Evolutionary conservation across 2,888 invertebrate species (phyloP).

Genomic region (Apotomis turbidana): DNA sequence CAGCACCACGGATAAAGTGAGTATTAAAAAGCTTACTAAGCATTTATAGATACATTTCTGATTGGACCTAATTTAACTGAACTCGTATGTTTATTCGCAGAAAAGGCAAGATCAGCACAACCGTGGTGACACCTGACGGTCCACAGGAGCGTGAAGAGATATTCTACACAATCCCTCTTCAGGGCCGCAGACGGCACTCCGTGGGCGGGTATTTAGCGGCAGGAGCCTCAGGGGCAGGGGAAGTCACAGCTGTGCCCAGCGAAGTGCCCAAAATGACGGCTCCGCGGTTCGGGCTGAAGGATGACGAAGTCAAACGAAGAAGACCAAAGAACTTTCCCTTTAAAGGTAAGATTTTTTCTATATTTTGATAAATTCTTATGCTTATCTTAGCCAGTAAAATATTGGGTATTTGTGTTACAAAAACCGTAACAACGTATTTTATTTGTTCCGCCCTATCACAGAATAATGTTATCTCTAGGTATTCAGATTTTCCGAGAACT

Average conservation of each 20-base stretch:
- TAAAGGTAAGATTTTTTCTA: conserved; percentile 63
- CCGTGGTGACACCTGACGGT: conserved; percentile 68
- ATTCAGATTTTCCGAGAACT: conserved; percentile 25
- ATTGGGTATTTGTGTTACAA: not conserved
- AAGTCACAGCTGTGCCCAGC: conserved; percentile 78
- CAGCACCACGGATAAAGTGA: conserved; percentile 78
- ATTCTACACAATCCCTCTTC: conserved; percentile 83
- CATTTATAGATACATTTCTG: not conserved
- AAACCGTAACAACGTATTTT: conserved; percentile 11
- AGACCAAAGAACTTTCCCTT: conserved; percentile 74
- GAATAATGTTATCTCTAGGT: conserved; percentile 21
- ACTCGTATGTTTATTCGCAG: conserved; percentile 50
- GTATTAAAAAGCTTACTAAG: conserved; percentile 40
- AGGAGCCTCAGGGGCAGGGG: conserved; percentile 68
- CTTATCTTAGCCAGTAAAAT: conserved; percentile 21
- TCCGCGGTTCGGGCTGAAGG: conserved; percentile 67
- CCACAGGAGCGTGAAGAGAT: conserved; percentile 84
- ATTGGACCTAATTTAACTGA: not conserved
- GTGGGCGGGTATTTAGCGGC: conserved; percentile 86
- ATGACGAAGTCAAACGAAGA: conserved; percentile 73
- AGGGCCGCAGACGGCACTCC: conserved; percentile 85
- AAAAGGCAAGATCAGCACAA: conserved; percentile 75
- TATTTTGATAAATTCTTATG: conserved; percentile 19
- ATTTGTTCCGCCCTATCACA: conserved; percentile 26
- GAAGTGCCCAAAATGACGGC: conserved; percentile 83